Conservation (phyloP, 2,888 invertebrate species). For the Euplagia quadripunctaria region DNA sequence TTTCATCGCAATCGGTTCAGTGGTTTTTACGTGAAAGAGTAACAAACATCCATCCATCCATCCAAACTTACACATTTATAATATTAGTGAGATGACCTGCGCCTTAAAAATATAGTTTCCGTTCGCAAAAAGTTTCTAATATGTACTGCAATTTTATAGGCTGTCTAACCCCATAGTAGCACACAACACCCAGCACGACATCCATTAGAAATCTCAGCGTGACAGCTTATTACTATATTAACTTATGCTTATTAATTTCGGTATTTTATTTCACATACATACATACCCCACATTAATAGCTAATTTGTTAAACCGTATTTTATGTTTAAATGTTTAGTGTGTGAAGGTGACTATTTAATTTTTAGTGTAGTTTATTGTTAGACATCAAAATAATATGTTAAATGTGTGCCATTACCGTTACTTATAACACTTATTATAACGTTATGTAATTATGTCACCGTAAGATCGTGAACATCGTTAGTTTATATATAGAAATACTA, state of each 20-base stretch:
- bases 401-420: background rate
- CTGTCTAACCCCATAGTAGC: background rate
- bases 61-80: too few species aligned
- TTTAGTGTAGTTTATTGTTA: background rate
- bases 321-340: background rate
- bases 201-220: slow-evolving; percentile 15
- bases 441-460: background rate
- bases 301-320: slow-evolving; percentile 8
- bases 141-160: background rate
- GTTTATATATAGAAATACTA: too few species aligned
- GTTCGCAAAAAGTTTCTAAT: background rate
- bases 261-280: slow-evolving; percentile 13
- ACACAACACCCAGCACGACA: background rate
- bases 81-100: background rate
- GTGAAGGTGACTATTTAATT: background rate
- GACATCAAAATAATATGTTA: background rate
- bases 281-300: background rate
- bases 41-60: too few species aligned
- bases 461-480: too few species aligned
- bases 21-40: too few species aligned
- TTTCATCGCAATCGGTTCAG: too few species aligned
- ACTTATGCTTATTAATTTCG: slow-evolving; percentile 9
- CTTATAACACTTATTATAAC: background rate
- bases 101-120: background rate
- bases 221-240: slow-evolving; percentile 15